Percentiles rank a stretch among this genome's conserved stretches.
These are phyloP conservation scores for Cinclus mexicanus DNA, from an alignment of 2,113 vertebrate genomes.

Conservation along the genomic window DNA sequence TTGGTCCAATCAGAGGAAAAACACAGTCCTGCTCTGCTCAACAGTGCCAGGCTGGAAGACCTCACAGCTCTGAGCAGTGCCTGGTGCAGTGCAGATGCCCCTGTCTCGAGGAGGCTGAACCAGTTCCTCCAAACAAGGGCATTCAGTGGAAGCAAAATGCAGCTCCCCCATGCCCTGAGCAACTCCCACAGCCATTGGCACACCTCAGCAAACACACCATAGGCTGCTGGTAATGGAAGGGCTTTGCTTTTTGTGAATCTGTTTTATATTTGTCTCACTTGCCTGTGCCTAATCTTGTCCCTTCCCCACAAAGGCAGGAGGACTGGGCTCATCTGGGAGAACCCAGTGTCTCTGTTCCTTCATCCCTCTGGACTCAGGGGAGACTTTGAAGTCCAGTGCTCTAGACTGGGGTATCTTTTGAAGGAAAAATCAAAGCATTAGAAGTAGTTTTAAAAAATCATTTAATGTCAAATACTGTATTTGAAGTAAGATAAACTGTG, in stretches of 20 bases:
- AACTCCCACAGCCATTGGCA: not conserved
- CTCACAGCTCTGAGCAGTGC: not conserved
- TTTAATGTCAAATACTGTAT: not conserved
- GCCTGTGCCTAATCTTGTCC: not conserved
- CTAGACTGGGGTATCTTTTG: not conserved
- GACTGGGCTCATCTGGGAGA: not conserved
- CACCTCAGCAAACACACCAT: not conserved
- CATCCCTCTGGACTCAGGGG: not conserved
- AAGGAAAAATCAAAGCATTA: not conserved
- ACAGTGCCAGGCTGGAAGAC: not conserved
- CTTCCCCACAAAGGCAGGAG: not conserved
- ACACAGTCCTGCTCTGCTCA: not conserved
- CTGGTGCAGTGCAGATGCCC: not conserved
- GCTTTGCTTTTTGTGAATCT: not conserved
- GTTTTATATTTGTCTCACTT: not conserved
- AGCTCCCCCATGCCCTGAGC: fast-evolving
- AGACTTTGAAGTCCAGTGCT: not conserved
- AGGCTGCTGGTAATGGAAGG: not conserved
- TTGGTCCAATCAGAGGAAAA: conserved; percentile 2
- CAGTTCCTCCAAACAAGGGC: not conserved
- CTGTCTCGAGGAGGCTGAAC: not conserved
- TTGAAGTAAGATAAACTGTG: not conserved
- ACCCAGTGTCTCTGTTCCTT: fast-evolving
- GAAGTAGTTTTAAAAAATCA: not conserved
- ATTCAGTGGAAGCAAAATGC: not conserved